phyloP scores from a whole-genome alignment of 64 coral and sea anemone genomes.

The Anthopleura sola region DNA sequence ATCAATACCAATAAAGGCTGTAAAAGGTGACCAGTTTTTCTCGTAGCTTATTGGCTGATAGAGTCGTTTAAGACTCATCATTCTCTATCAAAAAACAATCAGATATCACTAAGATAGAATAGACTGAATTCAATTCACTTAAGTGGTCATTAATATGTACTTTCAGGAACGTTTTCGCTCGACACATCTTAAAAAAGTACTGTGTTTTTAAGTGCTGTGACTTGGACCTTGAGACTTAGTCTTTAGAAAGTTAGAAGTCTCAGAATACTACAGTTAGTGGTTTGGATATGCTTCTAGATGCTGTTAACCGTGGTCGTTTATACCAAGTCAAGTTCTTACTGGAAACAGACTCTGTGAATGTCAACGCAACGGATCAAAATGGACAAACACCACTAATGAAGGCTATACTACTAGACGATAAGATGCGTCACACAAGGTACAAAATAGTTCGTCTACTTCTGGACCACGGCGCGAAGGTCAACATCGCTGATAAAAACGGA shows the following conservation, averaged over 20 bases:
- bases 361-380: conserved; percentile 76
- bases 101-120: neutral
- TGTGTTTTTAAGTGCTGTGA: neutral
- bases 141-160: neutral
- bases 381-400: conserved; percentile 80
- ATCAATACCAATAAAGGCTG: neutral
- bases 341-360: conserved; percentile 59
- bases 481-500: conserved; percentile 54
- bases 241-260: neutral
- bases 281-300: conserved; percentile 63
- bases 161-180: neutral
- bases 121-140: neutral
- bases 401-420: conserved; percentile 81
- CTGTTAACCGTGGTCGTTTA: conserved; percentile 65
- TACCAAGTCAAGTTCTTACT: conserved; percentile 90
- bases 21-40: neutral
- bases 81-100: neutral
- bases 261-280: neutral
- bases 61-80: neutral
- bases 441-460: conserved; percentile 76
- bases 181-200: neutral
- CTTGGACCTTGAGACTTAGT: neutral
- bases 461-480: conserved; percentile 66
- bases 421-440: conserved; percentile 70
- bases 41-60: neutral